Base-by-base conservation (phyloP, 2,113 vertebrate genomes). In the Lophius piscatorius region DNA sequence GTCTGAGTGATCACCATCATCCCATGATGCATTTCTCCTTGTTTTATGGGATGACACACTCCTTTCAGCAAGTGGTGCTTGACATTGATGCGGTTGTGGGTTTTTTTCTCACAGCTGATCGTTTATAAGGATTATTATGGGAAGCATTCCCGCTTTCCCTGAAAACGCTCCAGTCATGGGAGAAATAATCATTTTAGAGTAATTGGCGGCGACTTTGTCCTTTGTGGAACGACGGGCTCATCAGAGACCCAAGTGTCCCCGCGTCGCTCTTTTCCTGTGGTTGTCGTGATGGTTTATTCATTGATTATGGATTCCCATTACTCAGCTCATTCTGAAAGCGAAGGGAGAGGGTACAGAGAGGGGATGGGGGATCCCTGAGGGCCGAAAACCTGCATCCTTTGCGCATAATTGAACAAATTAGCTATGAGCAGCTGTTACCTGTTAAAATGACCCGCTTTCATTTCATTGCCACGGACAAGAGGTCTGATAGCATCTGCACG, bases 361-460 rank as follows among this genome's bases (percentile, higher is more conserved):
- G 40, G 62, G 67, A 67, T 24, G 69, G 21, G 58, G 59, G 61
- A 65, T 82, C 78, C 87, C 87, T 52, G 10, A 9, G 76, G 86
- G 60, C 74, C 2, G 23, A 52, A 71, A 83, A 81, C 83, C 67
- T 74, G 78, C 76, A 86, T 88, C 83, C 76, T 85, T 78, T 77
- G 74, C 56, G 72, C 78, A 74, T 90, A 89, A 92, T 90, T 91
- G 88, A 91, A 88, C 88, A 89, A 91, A 91, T 92, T 88, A 91
- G 83, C 74, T 39, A 63, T 40, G 78, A 91, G 59, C 91, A 92
- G 88, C 89, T 91, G 91, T 84, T 91, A 91, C 87, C 89, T 90
- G 90, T 90, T 91, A 83, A 88, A 91, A 91, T 89, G 89, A 89
- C 90, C 90, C 54, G 79, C 84, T 88, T 86, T 89, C 81, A 80